Evolutionary conservation across 1,140 invertebrate species (phyloP), one percentile per base, ranked within the genome.

Genomic region (Acromyrmex echinatior): DNA sequence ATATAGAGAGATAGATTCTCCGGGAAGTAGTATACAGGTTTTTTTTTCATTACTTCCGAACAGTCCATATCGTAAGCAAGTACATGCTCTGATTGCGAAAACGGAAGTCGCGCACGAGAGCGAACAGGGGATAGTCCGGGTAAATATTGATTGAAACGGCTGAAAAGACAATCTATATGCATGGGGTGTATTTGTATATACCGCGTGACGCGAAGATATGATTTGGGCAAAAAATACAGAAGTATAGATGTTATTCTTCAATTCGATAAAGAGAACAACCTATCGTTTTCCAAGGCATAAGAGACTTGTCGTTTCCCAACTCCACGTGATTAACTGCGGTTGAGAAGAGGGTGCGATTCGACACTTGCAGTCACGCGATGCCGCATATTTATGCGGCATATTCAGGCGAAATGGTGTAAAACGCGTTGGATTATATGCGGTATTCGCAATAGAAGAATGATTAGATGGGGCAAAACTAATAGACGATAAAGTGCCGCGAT

Each of bases 101-200:
- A 9, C 66, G 49, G 49, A 81, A 81, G 31, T 56, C 49, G 45
- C 65, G 10, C n/a, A 35, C 14, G 9, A 39, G 53, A 74, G 53
- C 56, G 18, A 35, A 16, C 14, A 28, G 28, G 28, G 25, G 39
- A n/a, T 2, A 25, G 56, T 56, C 25, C 10, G 16, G 18, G 39
- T 51, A 84, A 74, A 82, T 84, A 84, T 84, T 74, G 70, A 84
- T 84, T 74, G 56, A 62, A 81, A 84, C 45, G 58, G 45, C 25
- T 35, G 28, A 76, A 84, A 84, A 18, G 45, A 63, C 79, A 81
- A 79, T 70, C 35, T 74, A 45, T 51, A 25, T 49, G 25, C 25
- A 56, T 25, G 53, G 53, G 14, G 35, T 62, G 39, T 28, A 14
- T 73, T 16, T 18, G 66, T 71, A 45, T 28, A 6, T 71, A 60